A percentile compares a stretch with the other conserved stretches of the same genome.
phyloP scores from a whole-genome alignment of 2,113 vertebrate species.

The Marmota flaviventris region DNA sequence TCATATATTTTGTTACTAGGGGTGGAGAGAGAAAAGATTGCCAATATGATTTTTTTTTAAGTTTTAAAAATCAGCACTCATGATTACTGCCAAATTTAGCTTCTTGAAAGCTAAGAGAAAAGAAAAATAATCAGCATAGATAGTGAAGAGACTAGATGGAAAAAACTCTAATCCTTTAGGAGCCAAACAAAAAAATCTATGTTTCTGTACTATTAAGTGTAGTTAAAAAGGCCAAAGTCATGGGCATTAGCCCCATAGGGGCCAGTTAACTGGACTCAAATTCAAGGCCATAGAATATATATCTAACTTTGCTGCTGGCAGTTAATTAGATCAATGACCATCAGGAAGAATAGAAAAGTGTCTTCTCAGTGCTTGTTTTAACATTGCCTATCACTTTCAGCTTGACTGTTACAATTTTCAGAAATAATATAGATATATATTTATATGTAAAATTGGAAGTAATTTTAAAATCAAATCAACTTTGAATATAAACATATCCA shows the following conservation, averaged over 20 bases:
- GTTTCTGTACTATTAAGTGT: slow-evolving; percentile 70
- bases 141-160: neutral
- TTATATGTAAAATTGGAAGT: neutral
- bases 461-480: slow-evolving; percentile 56
- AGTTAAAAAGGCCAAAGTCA: slow-evolving; percentile 57
- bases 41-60: neutral
- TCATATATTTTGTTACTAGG: slow-evolving; percentile 18
- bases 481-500: slow-evolving; percentile 42
- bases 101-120: slow-evolving; percentile 45
- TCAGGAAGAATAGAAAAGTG: slow-evolving; percentile 59
- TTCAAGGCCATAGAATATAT: slow-evolving; percentile 79
- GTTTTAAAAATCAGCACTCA: slow-evolving; percentile 35
- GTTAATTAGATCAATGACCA: slow-evolving; percentile 81
- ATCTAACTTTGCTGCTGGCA: slow-evolving; percentile 76
- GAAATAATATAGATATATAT: neutral
- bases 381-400: slow-evolving; percentile 49
- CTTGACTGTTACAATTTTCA: neutral
- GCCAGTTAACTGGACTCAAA: slow-evolving; percentile 78
- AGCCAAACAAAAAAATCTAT: slow-evolving; percentile 66
- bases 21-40: neutral
- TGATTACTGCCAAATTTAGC: slow-evolving; percentile 48
- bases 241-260: slow-evolving; percentile 76
- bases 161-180: slow-evolving; percentile 68
- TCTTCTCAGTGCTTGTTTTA: slow-evolving; percentile 59
- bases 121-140: neutral